Evolutionary conservation across 2,797 vertebrate genomes (phyloP).

Genomic region (Tolypeutes matacus): DNA sequence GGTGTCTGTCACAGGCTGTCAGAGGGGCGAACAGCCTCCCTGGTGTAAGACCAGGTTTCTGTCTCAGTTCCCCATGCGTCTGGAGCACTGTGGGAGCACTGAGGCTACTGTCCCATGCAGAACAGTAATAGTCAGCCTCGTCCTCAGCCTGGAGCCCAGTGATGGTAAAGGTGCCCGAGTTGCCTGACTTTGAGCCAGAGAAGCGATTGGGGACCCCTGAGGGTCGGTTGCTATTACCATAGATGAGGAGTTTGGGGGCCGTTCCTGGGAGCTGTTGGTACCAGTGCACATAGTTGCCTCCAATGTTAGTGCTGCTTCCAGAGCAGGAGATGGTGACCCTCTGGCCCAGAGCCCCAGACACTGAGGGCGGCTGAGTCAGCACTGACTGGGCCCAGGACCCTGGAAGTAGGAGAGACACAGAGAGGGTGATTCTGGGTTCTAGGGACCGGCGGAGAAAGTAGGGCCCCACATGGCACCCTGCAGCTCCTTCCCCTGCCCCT

Average conservation of each 20-base stretch:
- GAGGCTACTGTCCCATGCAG: no score
- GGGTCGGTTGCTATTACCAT: neutral
- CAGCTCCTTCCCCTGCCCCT: neutral
- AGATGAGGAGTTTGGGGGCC: neutral
- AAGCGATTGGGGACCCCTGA: neutral
- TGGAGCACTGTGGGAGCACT: no score
- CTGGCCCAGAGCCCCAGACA: neutral
- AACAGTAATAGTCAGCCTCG: no score
- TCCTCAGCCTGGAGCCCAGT: no score
- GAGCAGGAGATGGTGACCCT: neutral
- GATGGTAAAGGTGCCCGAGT: no score
- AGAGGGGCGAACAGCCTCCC: no score
- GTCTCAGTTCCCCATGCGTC: no score
- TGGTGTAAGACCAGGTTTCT: no score
- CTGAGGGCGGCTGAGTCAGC: no score
- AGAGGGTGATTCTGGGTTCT: neutral
- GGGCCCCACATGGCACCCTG: fast-evolving
- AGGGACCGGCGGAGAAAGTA: no score
- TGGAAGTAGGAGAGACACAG: neutral
- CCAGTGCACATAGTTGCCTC: neutral
- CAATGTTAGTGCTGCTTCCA: neutral
- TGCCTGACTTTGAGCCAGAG: no score
- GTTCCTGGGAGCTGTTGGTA: neutral
- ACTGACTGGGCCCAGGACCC: neutral
- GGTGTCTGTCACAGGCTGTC: no score